Percentiles rank a stretch among this genome's conserved stretches.
These are phyloP conservation scores for Colletes collaris DNA, from an alignment of 2,888 invertebrate genomes.

Conservation along the genomic window DNA sequence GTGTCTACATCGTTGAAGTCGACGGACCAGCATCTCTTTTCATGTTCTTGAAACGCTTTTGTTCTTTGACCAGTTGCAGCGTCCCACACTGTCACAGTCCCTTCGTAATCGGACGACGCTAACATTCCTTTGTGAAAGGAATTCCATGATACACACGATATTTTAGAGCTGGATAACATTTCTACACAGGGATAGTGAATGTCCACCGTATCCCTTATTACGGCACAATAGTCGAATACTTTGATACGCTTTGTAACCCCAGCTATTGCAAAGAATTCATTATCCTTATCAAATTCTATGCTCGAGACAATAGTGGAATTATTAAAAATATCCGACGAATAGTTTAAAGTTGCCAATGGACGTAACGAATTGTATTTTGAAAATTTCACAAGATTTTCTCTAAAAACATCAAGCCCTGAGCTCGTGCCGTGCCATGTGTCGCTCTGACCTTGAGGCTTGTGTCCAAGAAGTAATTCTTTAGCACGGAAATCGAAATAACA, in stretches of 20 bases:
- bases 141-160: constrained; percentile 97
- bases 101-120: constrained; percentile 97
- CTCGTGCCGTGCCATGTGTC: constrained; percentile 72
- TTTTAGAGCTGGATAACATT: constrained; percentile 96
- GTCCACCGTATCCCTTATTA: constrained; percentile 93
- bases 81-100: constrained; percentile 97
- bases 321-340: constrained; percentile 94
- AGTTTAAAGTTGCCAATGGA: constrained; percentile 93
- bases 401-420: constrained; percentile 89
- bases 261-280: constrained; percentile 97
- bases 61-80: constrained; percentile 90
- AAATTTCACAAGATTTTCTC: constrained; percentile 93
- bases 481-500: constrained; percentile 92
- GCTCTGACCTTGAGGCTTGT: constrained; percentile 71
- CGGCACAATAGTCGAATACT: constrained; percentile 94
- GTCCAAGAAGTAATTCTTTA: constrained; percentile 88
- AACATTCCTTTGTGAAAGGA: constrained; percentile 94
- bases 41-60: constrained; percentile 93
- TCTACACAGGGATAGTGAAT: constrained; percentile 96
- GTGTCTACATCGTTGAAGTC: constrained; percentile 97
- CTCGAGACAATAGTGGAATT: constrained; percentile 94
- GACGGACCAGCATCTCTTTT: constrained; percentile 97
- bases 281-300: constrained; percentile 98
- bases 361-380: constrained; percentile 91
- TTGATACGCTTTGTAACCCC: constrained; percentile 97